Percentiles rank a stretch among this genome's conserved stretches.
These are phyloP conservation scores for Cydia splendana DNA, from an alignment of 1,140 invertebrate species.

Conservation along the genomic window DNA sequence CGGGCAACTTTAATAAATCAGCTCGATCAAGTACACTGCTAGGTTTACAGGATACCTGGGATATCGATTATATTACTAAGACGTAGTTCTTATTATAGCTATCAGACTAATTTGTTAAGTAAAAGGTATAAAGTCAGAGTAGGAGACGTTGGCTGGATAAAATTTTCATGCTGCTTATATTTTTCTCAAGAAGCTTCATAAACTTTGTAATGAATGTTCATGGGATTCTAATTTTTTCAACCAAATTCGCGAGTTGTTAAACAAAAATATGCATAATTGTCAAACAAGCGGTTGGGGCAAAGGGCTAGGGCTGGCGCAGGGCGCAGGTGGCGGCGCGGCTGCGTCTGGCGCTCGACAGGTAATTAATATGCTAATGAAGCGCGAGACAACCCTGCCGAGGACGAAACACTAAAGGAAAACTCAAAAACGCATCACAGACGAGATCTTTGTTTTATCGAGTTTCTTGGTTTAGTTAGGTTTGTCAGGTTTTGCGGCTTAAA, in stretches of 20 bases:
- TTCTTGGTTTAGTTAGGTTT: slow-evolving; percentile 6
- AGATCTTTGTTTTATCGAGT: slow-evolving; percentile 13
- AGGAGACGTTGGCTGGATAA: not conserved
- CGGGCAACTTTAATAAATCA: slow-evolving; percentile 60
- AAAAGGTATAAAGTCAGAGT: not conserved
- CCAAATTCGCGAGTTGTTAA: slow-evolving; percentile 33
- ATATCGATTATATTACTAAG: not conserved
- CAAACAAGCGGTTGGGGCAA: slow-evolving; percentile 38
- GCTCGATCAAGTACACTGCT: slow-evolving; percentile 41
- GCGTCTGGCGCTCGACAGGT: slow-evolving; percentile 49
- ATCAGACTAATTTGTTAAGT: not conserved
- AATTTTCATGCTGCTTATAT: not conserved
- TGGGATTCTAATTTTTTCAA: slow-evolving; percentile 22
- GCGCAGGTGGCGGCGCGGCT: slow-evolving; percentile 41
- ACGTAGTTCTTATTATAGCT: not conserved
- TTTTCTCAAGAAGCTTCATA: not conserved
- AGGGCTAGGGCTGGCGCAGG: slow-evolving; percentile 30
- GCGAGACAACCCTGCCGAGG: slow-evolving; percentile 37
- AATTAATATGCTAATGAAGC: slow-evolving; percentile 63
- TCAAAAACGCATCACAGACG: slow-evolving; percentile 12
- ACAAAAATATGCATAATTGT: slow-evolving; percentile 50
- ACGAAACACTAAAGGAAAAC: slow-evolving; percentile 16
- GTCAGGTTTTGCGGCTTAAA: slow-evolving; percentile 41
- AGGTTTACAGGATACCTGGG: slow-evolving; percentile 9
- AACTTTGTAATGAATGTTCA: slow-evolving; percentile 11